Percentiles rank a stretch among this genome's conserved stretches.
Evolutionary conservation across 1,140 invertebrate species (phyloP).

Genomic region (Chelonus insularis): DNA sequence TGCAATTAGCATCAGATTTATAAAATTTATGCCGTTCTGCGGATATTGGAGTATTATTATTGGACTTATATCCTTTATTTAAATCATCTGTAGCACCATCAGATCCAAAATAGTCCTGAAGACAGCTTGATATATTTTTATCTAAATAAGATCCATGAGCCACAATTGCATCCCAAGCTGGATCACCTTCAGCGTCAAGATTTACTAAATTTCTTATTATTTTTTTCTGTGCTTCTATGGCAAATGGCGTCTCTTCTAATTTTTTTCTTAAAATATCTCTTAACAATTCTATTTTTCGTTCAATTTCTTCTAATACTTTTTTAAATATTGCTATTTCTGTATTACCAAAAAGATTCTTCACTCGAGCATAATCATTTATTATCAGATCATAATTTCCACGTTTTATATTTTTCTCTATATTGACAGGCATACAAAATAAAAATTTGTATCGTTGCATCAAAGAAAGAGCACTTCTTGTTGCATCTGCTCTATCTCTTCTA

Average conservation of each 20-base stretch:
- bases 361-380: constrained; percentile 96
- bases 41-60: constrained; percentile 32
- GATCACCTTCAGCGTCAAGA: constrained; percentile 78
- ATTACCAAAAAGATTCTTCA: constrained; percentile 94
- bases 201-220: constrained; percentile 78
- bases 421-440: constrained; percentile 92
- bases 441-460: constrained; percentile 89
- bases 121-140: constrained; percentile 48
- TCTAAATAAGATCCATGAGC: constrained; percentile 54
- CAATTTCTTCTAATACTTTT: constrained; percentile 87
- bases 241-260: constrained; percentile 84
- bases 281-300: constrained; percentile 81
- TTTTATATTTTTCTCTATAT: constrained; percentile 91
- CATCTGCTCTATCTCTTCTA: constrained; percentile 92
- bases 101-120: constrained; percentile 43
- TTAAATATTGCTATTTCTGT: constrained; percentile 88
- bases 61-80: constrained; percentile 37
- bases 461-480: constrained; percentile 91
- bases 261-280: constrained; percentile 79
- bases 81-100: constrained; percentile 40
- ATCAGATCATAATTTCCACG: constrained; percentile 96
- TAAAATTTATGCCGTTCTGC: constrained; percentile 41
- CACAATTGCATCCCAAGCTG: constrained; percentile 89
- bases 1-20: constrained; percentile 45
- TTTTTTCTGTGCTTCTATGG: constrained; percentile 92